Evolutionary conservation across 1,140 invertebrate genomes (phyloP), one percentile per base, ranked within the genome.

Genomic region (Lepidurus packardi): DNA sequence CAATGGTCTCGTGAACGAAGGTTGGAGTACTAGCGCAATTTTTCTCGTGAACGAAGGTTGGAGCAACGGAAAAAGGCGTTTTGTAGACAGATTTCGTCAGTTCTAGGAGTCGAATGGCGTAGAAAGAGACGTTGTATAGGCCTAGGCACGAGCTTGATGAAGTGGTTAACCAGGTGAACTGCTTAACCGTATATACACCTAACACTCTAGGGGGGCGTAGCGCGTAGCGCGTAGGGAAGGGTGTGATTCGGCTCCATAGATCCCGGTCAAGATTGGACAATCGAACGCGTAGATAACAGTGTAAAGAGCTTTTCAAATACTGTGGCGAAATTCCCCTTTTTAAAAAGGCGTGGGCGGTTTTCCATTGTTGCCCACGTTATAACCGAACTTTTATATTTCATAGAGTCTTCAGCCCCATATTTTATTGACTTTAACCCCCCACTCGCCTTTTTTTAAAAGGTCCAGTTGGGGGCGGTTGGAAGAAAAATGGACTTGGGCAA

Each of bases 91-190:
- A 34, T 34, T 34, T 34, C 34, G 3, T 34, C 34, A 34, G 34
- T 34, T 34, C 1, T 4, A 0, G 34, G 34, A 34, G 34, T 34
- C 3, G 34, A 34, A 34, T 4, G 3, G 34, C 34, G 0, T 4
- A 3, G 34, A 34, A 34, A 34, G 34, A 34, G 34, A 34, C 34
- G 34, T 34, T 34, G 34, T 3, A 34, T 34, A 34, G 34, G 34
- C 34, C 34, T 34, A 4, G 34, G 34, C 34, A 34, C 34, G 53
- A 65, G 21, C 9, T 65, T 65, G 53, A 65, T 65, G 53, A 65
- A 65, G 53, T 65, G 53, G 53, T 65, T 65, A 65, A 65, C 53
- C 53, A 65, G 53, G 53, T 65, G 53, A 65, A 65, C 53, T 65
- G 53, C 53, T 65, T 65, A n/a, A 65, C 16, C 53, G 53, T 65